Base-by-base conservation (phyloP, 2,888 invertebrate species). In the Aleiodes leptofemur region DNA sequence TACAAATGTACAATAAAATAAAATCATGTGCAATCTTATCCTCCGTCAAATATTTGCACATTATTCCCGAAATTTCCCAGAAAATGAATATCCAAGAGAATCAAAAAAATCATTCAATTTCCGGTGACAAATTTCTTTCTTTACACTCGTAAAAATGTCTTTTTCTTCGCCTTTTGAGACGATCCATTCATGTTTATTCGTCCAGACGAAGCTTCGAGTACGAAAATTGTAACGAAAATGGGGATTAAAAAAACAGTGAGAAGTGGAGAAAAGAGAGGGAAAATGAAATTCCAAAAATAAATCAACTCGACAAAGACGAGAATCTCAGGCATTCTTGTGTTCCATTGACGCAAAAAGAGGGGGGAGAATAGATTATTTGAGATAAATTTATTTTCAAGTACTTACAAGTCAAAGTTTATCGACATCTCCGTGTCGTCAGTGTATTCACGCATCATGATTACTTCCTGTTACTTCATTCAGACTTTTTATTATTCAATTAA, bases 391-490 rank as follows among this genome's bases (percentile, higher is more conserved):
- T 74, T 51, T 51, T 53, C 53, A 64, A 71, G n/a, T 73, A 86
- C 88, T 88, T 61, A 88, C 88, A 38, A 73, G 11, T 88, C 87
- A 43, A 85, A 87, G 69, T 85, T 81, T 56, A 83, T 73, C 51
- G 82, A 81, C 14, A 78, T 82, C 50, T 82, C 71, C 0, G 87
- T 87, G 53, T 88, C 87, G 75, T 88, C 83, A 55, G 84, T 81
- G 53, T 77, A 80, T 38, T 82, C 78, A 7, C 70, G 79, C 80
- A 85, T 86, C 72, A 80, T 85, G 38, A 55, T 73, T 11, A 73
- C 13, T n/a, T 29, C 71, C 64, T 74, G 14, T 23, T 38, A 51
- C 16, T 53, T 48, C 29, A 53, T 64, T 13, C 50, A 66, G 31
- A 5, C 56, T 29, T 50, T 23, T 68, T 68, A 70, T 72, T 72